These are phyloP conservation scores for Uloborus diversus DNA, from an alignment of 1,140 invertebrate genomes.

Conservation along the genomic window DNA sequence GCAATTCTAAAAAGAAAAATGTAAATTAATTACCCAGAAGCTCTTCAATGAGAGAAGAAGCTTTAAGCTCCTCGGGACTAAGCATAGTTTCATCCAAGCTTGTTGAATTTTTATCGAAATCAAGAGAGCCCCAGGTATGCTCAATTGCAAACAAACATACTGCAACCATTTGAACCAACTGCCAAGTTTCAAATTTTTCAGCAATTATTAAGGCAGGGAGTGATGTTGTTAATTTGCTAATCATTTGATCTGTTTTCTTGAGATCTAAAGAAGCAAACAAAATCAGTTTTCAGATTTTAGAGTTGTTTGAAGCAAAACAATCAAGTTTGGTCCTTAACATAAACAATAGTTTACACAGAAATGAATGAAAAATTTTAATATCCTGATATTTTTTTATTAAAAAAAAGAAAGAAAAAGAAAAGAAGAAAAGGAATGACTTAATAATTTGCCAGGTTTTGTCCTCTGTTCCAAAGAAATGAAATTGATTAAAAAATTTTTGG, in stretches of 20 bases:
- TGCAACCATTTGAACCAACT: slow-evolving; percentile 78
- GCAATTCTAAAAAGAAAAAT: no score
- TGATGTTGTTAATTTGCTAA: slow-evolving; percentile 73
- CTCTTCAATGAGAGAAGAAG: slow-evolving; percentile 72
- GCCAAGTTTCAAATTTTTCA: slow-evolving; percentile 77
- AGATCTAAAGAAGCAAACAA: slow-evolving; percentile 65
- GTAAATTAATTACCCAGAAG: slow-evolving; percentile 70
- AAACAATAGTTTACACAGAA: no score
- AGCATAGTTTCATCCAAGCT: slow-evolving; percentile 57
- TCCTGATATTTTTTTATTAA: no score
- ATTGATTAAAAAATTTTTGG: no score
- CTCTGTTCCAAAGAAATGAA: no score
- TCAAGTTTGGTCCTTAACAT: no score
- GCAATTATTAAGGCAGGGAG: slow-evolving; percentile 79
- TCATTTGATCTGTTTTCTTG: slow-evolving; percentile 69
- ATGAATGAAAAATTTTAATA: no score
- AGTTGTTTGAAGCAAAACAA: no score
- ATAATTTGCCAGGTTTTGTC: no score
- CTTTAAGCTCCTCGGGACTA: slow-evolving; percentile 63
- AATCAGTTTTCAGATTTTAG: no score
- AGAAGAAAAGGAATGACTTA: no score
- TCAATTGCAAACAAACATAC: slow-evolving; percentile 79
- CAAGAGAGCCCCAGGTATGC: slow-evolving; percentile 67
- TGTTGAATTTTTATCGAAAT: slow-evolving; percentile 58
- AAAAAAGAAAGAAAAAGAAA: no score